Evolutionary conservation across 2,888 invertebrate species (phyloP).

Genomic region (Caenorhabditis sp.): DNA sequence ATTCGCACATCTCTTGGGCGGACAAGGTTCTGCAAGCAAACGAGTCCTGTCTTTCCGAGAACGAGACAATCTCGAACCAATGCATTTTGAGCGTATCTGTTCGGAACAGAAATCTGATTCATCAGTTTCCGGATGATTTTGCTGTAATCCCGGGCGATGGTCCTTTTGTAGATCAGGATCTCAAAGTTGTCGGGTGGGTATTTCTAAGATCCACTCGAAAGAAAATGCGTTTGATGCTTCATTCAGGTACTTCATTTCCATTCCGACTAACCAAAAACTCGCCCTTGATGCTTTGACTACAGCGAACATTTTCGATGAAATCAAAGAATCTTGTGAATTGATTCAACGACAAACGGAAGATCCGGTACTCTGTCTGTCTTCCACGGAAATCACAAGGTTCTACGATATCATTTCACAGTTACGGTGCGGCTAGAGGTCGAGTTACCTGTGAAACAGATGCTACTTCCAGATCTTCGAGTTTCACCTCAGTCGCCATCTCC

Average conservation of each 20-base stretch:
- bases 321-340: conserved; percentile 19
- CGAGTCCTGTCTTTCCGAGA: conserved; percentile 43
- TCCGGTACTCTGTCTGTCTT: conserved; percentile 53
- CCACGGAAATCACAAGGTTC: conserved; percentile 57
- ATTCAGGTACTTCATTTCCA: conserved; percentile 59
- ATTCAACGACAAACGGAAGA: conserved; percentile 22
- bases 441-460: background rate
- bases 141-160: conserved; percentile 59
- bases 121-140: conserved; percentile 63
- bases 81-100: conserved; percentile 46
- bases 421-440: no score
- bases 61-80: background rate
- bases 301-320: conserved; percentile 42
- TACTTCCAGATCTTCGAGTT: conserved; percentile 53
- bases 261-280: conserved; percentile 56
- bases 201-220: no score
- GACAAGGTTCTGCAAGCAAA: conserved; percentile 28
- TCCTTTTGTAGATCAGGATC: conserved; percentile 51
- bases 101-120: conserved; percentile 28
- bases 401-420: conserved; percentile 58
- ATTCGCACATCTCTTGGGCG: conserved; percentile 41
- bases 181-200: conserved; percentile 53
- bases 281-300: conserved; percentile 42
- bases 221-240: background rate
- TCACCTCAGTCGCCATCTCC: conserved; percentile 61